These are phyloP conservation scores for Polydrusus tereticollis DNA, from an alignment of 2,888 invertebrate species.

Conservation along the genomic window DNA sequence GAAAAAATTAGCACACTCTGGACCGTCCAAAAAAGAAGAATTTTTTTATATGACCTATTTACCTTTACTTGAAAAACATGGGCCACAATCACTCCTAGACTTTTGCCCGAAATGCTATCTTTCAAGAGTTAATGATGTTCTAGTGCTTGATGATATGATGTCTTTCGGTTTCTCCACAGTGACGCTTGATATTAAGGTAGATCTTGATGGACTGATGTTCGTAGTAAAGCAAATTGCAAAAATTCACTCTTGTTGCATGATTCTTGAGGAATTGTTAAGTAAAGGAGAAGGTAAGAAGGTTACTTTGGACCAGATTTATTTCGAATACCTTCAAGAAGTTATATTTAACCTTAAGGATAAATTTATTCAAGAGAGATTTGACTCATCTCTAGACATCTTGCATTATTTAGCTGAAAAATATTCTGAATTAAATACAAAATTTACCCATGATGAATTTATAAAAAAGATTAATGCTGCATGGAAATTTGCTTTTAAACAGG, in stretches of 20 bases:
- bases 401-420: slow-evolving; percentile 40
- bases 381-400: neutral
- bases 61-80: slow-evolving; percentile 59
- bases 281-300: slow-evolving; percentile 49
- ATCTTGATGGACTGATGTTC: slow-evolving; percentile 52
- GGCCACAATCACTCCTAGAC: slow-evolving; percentile 50
- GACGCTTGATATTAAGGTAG: slow-evolving; percentile 36
- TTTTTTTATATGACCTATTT: slow-evolving; percentile 65
- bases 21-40: slow-evolving; percentile 55
- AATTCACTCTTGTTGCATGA: neutral
- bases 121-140: slow-evolving; percentile 57
- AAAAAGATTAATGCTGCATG: slow-evolving; percentile 21
- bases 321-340: slow-evolving; percentile 51
- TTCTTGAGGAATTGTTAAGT: neutral
- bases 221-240: slow-evolving; percentile 55
- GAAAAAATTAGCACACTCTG: slow-evolving; percentile 43
- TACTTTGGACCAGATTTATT: slow-evolving; percentile 57
- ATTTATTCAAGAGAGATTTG: neutral
- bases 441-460: slow-evolving; percentile 40
- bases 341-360: neutral
- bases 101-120: slow-evolving; percentile 63
- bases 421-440: slow-evolving; percentile 38
- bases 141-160: slow-evolving; percentile 65
- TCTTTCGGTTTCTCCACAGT: slow-evolving; percentile 40
- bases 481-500: neutral